phyloP scores from a whole-genome alignment of 2,888 invertebrate species.

The Thumatha senex region DNA sequence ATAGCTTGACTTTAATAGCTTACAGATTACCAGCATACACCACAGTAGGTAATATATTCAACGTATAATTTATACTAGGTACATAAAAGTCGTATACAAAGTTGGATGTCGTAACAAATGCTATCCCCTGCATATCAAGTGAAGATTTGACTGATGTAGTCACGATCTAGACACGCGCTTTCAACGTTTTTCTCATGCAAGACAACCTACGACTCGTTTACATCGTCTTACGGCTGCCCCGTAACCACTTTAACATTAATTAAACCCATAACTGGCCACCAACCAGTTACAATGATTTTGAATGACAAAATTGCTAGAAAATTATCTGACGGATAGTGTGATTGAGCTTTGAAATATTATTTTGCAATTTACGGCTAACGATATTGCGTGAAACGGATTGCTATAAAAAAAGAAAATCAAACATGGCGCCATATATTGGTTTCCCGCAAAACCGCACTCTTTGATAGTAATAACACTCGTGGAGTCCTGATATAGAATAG shows the following conservation, averaged over 20 bases:
- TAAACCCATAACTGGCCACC: slow-evolving; percentile 64
- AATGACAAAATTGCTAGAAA: slow-evolving; percentile 67
- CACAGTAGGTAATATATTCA: slow-evolving; percentile 54
- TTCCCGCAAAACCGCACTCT: slow-evolving; percentile 51
- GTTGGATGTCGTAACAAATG: slow-evolving; percentile 58
- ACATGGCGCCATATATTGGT: slow-evolving; percentile 41
- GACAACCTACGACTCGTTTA: slow-evolving; percentile 54
- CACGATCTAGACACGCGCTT: slow-evolving; percentile 67
- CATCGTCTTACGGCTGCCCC: slow-evolving; percentile 60
- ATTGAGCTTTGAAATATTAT: slow-evolving; percentile 68
- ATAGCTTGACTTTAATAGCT: no score
- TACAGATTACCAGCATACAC: slow-evolving; percentile 14
- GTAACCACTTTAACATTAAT: slow-evolving; percentile 60
- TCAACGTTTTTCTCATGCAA: slow-evolving; percentile 62
- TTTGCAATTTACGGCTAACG: slow-evolving; percentile 51
- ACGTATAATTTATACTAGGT: slow-evolving; percentile 51
- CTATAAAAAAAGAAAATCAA: slow-evolving; percentile 35
- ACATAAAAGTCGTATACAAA: slow-evolving; percentile 45
- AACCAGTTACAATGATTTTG: slow-evolving; percentile 60
- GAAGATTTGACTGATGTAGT: slow-evolving; percentile 76
- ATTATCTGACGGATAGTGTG: slow-evolving; percentile 63
- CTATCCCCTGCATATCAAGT: slow-evolving; percentile 68
- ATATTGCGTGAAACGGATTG: slow-evolving; percentile 47
- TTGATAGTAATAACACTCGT: slow-evolving; percentile 57
- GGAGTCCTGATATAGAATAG: slow-evolving; percentile 68